Percentiles rank a stretch among this genome's conserved stretches.
phyloP scores from a whole-genome alignment of 2,888 invertebrate genomes.

The Syrista parreyssii region DNA sequence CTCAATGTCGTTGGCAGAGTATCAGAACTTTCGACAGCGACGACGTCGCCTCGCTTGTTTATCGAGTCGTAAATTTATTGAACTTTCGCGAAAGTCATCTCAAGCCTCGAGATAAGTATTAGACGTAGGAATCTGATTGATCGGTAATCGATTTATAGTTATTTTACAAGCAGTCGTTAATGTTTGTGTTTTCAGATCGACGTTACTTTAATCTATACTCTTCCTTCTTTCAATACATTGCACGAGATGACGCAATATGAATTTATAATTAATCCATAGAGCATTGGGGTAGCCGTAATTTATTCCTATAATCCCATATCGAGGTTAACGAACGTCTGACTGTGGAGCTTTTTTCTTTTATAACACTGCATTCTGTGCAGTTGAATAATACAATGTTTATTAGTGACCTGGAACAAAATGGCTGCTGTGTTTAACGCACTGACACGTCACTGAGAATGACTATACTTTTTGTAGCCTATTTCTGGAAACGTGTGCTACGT shows the following conservation, averaged over 20 bases:
- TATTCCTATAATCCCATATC: neutral
- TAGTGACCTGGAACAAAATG: neutral
- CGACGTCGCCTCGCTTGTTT: slow-evolving; percentile 5
- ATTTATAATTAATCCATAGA: slow-evolving; percentile 1
- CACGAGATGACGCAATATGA: neutral
- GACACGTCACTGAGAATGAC: neutral
- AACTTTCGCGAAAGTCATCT: neutral
- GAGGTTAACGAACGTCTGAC: neutral
- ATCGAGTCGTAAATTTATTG: neutral
- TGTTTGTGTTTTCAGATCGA: slow-evolving; percentile 31
- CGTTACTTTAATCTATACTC: slow-evolving; percentile 41
- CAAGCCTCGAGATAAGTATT: neutral
- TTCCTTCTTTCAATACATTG: slow-evolving; percentile 48
- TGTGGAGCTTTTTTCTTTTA: neutral
- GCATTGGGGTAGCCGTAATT: neutral
- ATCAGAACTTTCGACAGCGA: slow-evolving; percentile 10
- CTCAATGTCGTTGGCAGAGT: slow-evolving; percentile 46
- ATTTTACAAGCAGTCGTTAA: neutral
- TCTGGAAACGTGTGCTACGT: neutral
- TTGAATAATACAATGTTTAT: neutral
- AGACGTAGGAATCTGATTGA: neutral
- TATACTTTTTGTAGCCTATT: neutral
- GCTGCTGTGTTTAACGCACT: neutral
- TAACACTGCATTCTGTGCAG: neutral
- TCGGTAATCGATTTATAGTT: neutral